Base-by-base conservation (phyloP, 2,888 invertebrate genomes). In the Idaea biselata region DNA sequence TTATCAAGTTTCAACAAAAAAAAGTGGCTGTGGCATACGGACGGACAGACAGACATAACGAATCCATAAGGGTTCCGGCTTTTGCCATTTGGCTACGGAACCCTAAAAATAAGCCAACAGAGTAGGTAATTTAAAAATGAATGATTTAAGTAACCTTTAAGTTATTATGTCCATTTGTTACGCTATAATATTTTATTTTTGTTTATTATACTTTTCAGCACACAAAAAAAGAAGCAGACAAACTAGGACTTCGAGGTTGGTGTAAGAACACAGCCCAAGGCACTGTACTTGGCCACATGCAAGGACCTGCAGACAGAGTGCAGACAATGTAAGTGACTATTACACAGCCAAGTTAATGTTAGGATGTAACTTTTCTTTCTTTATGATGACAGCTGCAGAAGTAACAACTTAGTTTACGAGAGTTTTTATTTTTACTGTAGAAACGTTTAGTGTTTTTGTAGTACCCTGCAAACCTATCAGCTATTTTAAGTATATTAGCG, bases 211-310 rank as follows among this genome's bases (percentile, higher is more conserved):
- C 69, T 66, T 80, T 85, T 6, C 80, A 96, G 96, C 93, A 93
- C 69, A 96, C 96, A 0, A 94, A 95, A 78, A 86, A 93, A 64
- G 93, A 95, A 81, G 95, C 95, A 0, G 93, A 93, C 33, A 93
- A 93, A 74, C 85, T 96, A 18, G 94, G 94, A 0, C 75, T 96
- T 2, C 93, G 89, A 66, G 96, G 96, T 14, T 96, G 96, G 95
- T 96, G 96, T 76, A 94, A 93, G 93, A 96, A 96, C 76, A 96
- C 96, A 0, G 74, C 88, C 0, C 78, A 89, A 44, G 95, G 94
- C 6, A 96, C 96, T 0, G 96, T 96, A 0, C 85, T 94, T 18
- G 96, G 96, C 1, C 93, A 93, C 62, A 77, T 96, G 71, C 94
- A 96, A 83, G 96, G 96, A n/a, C 89, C 93, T 1, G 69, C 83